phyloP scores from a whole-genome alignment of 2,113 vertebrate genomes.

The Brachionichthys hirsutus region DNA sequence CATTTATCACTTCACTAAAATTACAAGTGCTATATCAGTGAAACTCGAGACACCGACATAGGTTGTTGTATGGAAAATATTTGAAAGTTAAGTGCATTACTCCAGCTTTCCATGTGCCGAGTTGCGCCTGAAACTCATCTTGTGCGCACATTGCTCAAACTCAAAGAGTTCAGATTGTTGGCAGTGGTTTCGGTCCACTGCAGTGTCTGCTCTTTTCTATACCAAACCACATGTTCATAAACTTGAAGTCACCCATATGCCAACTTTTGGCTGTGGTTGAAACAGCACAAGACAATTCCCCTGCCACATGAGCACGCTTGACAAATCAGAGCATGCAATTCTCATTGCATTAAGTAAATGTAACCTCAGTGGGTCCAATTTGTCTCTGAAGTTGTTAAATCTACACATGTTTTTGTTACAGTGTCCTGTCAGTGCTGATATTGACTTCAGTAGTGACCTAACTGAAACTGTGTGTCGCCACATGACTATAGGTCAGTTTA shows the following conservation, averaged over 20 bases:
- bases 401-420: conserved; percentile 7
- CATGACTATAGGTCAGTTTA: not conserved
- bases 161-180: conserved; percentile 25
- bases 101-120: conserved; percentile 10
- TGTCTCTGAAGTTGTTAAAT: conserved; percentile 25
- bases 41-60: conserved; percentile 21
- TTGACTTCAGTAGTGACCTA: not conserved
- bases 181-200: conserved; percentile 9
- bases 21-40: conserved; percentile 22
- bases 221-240: conserved; percentile 42
- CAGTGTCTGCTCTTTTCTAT: conserved; percentile 10
- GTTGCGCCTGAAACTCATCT: conserved; percentile 15
- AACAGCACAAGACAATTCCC: conserved; percentile 20
- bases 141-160: conserved; percentile 8
- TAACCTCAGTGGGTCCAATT: conserved; percentile 14
- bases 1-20: conserved; percentile 34
- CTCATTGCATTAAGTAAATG: conserved; percentile 33
- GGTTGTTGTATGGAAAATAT: conserved; percentile 40
- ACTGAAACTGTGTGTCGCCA: not conserved
- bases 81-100: conserved; percentile 24
- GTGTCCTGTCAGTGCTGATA: conserved; percentile 8
- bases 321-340: conserved; percentile 25
- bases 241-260: conserved; percentile 13
- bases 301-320: conserved; percentile 37
- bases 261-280: conserved; percentile 29